A percentile compares a stretch with the other conserved stretches of the same genome.
phyloP scores from a whole-genome alignment of 2,888 invertebrate genomes.

The Phyto melanocephala region DNA sequence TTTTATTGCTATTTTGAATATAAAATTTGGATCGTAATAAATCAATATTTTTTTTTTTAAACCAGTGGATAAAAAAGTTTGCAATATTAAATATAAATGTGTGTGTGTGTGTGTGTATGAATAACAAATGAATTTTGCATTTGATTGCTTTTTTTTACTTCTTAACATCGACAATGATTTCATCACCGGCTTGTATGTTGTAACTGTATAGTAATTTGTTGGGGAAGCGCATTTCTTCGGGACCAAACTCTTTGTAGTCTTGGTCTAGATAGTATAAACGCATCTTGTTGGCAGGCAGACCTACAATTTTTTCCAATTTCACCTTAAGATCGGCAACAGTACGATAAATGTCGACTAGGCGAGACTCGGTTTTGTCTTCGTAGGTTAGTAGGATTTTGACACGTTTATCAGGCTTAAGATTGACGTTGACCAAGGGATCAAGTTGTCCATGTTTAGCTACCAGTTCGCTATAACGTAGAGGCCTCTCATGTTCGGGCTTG shows the following conservation, averaged over 20 bases:
- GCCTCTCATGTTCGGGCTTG: constrained; percentile 89
- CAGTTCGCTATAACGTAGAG: constrained; percentile 87
- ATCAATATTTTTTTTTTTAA: too few relatives aligned
- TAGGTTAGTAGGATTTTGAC: constrained; percentile 92
- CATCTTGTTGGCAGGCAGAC: constrained; percentile 91
- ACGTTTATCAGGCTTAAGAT: constrained; percentile 90
- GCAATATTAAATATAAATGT: too few relatives aligned
- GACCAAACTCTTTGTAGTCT: constrained; percentile 86
- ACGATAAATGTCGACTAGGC: constrained; percentile 88
- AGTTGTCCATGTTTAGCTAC: constrained; percentile 92
- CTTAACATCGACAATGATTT: constrained; percentile 93
- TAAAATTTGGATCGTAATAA: too few relatives aligned
- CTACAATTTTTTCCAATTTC: constrained; percentile 88
- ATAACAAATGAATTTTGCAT: neutral
- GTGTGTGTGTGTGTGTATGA: constrained; percentile 18
- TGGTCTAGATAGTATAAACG: constrained; percentile 93
- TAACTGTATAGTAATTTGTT: constrained; percentile 94
- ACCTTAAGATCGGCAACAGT: constrained; percentile 90
- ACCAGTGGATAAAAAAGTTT: too few relatives aligned
- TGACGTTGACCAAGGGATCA: constrained; percentile 92
- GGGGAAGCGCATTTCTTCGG: constrained; percentile 93
- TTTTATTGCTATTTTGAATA: too few relatives aligned
- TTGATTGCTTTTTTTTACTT: constrained; percentile 67
- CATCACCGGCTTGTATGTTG: constrained; percentile 93
- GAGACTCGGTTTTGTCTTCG: constrained; percentile 86